These are phyloP conservation scores for Dysdera silvatica DNA, from an alignment of 1,140 invertebrate species.

Conservation along the genomic window DNA sequence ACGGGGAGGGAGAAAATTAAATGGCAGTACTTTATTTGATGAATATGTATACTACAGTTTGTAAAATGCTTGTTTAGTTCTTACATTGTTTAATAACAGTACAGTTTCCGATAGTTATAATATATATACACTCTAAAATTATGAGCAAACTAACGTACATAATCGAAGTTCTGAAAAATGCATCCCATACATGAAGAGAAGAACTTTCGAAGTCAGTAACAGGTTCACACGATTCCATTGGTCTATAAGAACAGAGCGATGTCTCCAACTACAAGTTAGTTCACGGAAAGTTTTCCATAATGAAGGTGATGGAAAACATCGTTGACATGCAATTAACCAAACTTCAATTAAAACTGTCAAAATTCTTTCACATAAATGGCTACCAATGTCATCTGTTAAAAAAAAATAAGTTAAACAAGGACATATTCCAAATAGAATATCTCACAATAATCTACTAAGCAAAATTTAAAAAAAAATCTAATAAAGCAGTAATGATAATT, in stretches of 20 bases:
- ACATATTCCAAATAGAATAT: no score
- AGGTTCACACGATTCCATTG: conserved; percentile 93
- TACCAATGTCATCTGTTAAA: conserved; percentile 73
- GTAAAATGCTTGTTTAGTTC: no score
- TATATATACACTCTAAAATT: no score
- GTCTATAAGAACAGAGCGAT: conserved; percentile 80
- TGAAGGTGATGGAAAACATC: conserved; percentile 83
- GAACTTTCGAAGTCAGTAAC: conserved; percentile 70
- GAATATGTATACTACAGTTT: no score
- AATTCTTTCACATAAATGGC: conserved; percentile 87
- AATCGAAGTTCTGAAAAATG: conserved; percentile 76
- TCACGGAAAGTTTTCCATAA: conserved; percentile 92
- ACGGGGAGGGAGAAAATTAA: no score
- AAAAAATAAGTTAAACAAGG: conserved; percentile 10
- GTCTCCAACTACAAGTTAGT: conserved; percentile 84
- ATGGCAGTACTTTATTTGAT: no score
- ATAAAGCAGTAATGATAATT: no score
- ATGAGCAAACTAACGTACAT: conserved; percentile 50
- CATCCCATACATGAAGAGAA: conserved; percentile 80
- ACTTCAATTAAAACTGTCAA: conserved; percentile 89
- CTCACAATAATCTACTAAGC: no score
- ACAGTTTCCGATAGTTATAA: no score
- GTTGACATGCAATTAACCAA: conserved; percentile 83
- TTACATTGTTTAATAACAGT: no score
- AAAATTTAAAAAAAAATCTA: no score